Evolutionary conservation across 2,888 invertebrate species (phyloP).

Genomic region (Creontiades dilutus): DNA sequence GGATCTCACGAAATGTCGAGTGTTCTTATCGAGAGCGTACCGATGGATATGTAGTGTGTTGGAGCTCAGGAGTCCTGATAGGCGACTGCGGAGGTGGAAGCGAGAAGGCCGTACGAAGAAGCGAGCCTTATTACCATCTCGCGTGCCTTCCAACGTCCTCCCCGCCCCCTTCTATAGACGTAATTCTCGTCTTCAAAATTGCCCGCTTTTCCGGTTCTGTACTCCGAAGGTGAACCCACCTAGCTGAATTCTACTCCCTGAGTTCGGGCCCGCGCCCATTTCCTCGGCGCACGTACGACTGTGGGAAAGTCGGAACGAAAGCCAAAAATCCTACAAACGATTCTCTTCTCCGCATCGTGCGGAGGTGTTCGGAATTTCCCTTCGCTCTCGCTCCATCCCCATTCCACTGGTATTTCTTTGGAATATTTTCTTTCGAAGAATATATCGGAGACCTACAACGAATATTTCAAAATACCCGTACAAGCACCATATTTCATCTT

Average conservation of each 20-base stretch:
- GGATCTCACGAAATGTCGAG: conserved; percentile 3
- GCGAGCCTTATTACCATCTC: conserved; percentile 53
- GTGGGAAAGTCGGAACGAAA: background rate
- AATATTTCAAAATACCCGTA: background rate
- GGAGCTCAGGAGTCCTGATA: background rate
- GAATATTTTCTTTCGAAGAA: background rate
- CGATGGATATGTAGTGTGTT: background rate
- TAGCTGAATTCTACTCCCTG: background rate
- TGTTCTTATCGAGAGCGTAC: conserved; percentile 1
- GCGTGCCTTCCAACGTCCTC: conserved; percentile 45
- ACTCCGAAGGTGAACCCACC: background rate
- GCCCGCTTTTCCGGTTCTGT: conserved; percentile 35
- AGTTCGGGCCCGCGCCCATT: background rate
- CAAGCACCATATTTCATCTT: no score
- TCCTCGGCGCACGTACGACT: background rate
- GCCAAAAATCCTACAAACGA: conserved; percentile 2
- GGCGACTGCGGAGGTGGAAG: conserved; percentile 23
- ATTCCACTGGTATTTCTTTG: background rate
- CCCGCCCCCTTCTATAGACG: background rate
- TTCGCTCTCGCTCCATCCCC: no score
- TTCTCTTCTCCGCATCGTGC: background rate
- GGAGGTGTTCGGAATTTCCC: background rate
- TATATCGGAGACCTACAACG: background rate
- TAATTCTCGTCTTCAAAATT: conserved; percentile 29
- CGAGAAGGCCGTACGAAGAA: conserved; percentile 34